Evolutionary conservation across 2,888 invertebrate species (phyloP).

Genomic region (Odiellus spinosus): DNA sequence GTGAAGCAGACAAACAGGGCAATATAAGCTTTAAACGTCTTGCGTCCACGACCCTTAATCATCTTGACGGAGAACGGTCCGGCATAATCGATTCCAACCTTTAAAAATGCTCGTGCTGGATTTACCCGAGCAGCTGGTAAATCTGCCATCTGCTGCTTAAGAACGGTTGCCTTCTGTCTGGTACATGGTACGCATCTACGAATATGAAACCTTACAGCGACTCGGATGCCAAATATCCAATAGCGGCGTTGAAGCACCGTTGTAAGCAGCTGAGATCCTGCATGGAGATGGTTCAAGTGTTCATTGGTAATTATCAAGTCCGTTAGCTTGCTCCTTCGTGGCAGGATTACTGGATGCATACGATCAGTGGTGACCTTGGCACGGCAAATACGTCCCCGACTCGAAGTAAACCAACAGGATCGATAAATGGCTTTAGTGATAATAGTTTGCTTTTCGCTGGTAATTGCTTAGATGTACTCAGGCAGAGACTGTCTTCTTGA

Average conservation of each 20-base stretch:
- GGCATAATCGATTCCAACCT: conserved; percentile 25
- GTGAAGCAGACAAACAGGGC: conserved; percentile 25
- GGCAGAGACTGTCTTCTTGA: too few relatives aligned
- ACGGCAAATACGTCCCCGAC: background rate
- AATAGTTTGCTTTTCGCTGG: too few relatives aligned
- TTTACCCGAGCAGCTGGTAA: conserved; percentile 24
- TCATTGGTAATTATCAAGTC: background rate
- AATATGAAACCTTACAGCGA: conserved; percentile 18
- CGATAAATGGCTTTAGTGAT: too few relatives aligned
- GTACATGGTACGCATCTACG: conserved; percentile 24
- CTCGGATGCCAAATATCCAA: conserved; percentile 24
- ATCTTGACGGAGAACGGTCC: conserved; percentile 24
- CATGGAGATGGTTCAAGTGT: conserved; percentile 20
- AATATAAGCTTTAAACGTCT: conserved; percentile 23
- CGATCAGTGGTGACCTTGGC: background rate
- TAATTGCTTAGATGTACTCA: too few relatives aligned
- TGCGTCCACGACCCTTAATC: conserved; percentile 18
- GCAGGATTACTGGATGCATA: background rate
- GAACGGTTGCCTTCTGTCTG: conserved; percentile 16
- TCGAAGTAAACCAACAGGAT: background rate
- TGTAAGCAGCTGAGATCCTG: conserved; percentile 18
- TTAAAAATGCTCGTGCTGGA: conserved; percentile 22
- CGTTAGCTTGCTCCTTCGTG: background rate
- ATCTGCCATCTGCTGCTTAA: conserved; percentile 24
- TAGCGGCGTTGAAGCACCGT: conserved; percentile 18